phyloP scores from a whole-genome alignment of 2,888 invertebrate species.

The Lepidocyrtoides sp. region DNA sequence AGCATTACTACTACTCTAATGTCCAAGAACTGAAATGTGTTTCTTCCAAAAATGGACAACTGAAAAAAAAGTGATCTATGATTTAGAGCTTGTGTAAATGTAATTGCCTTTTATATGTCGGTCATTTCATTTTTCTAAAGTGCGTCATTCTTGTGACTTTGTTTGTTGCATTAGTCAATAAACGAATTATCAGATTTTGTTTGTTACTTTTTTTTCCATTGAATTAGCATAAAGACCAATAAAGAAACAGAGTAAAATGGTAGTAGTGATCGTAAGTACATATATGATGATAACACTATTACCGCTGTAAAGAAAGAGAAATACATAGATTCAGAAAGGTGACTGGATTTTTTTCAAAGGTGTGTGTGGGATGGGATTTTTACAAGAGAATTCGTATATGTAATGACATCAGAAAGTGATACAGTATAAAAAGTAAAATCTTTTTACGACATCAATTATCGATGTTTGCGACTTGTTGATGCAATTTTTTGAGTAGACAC shows the following conservation, averaged over 20 bases:
- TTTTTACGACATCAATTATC: constrained; percentile 69
- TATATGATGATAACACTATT: background rate
- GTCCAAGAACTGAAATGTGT: constrained; percentile 50
- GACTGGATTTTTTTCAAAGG: constrained; percentile 52
- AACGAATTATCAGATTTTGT: too few species aligned
- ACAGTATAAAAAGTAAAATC: background rate
- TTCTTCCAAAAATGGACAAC: constrained; percentile 70
- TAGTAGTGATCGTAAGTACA: background rate
- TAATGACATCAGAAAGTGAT: background rate
- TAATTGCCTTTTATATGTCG: constrained; percentile 27
- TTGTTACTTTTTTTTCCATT: background rate
- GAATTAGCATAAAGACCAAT: constrained; percentile 45
- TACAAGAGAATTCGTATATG: background rate
- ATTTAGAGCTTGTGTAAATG: constrained; percentile 54
- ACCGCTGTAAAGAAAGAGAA: background rate
- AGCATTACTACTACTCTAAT: background rate
- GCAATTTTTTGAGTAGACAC: constrained; percentile 52
- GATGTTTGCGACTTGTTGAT: constrained; percentile 44
- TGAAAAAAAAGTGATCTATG: constrained; percentile 66
- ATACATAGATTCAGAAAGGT: constrained; percentile 15
- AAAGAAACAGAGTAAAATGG: constrained; percentile 41
- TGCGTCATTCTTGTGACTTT: background rate
- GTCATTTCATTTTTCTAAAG: constrained; percentile 3
- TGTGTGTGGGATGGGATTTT: constrained; percentile 46
- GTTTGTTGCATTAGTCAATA: background rate